Conservation (phyloP, 1,140 invertebrate genomes). For the Caenorhabditis remanei region DNA sequence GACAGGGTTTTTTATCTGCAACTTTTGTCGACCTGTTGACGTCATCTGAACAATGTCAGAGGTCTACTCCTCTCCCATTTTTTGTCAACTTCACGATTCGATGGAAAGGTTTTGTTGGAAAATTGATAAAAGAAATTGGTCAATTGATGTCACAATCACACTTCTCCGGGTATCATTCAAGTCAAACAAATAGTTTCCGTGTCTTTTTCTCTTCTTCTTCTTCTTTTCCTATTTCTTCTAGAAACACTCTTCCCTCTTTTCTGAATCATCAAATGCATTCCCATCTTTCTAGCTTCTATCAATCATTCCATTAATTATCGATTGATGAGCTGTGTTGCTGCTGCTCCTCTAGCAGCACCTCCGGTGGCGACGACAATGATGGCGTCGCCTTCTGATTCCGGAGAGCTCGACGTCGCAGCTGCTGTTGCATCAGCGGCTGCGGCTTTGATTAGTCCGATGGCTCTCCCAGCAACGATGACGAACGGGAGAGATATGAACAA, state of each 20-base stretch:
- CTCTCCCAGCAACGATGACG: not conserved
- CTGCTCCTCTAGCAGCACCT: conserved; percentile 24
- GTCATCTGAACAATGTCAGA: conserved; percentile 18
- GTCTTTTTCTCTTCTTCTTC: not conserved
- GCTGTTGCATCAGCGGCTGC: conserved; percentile 19
- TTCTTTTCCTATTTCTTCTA: not conserved
- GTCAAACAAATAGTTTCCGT: conserved; percentile 41
- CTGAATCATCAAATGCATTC: not conserved
- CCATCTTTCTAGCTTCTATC: conserved; percentile 2
- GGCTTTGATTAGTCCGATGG: conserved; percentile 32
- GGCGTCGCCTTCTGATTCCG: conserved; percentile 8
- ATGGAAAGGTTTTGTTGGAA: conserved; percentile 5
- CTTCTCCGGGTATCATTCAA: not conserved
- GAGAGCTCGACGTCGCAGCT: conserved; percentile 28
- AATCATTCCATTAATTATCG: not conserved
- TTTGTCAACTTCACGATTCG: not conserved
- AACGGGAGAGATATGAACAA: conserved; percentile 11
- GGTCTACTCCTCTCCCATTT: conserved; percentile 4
- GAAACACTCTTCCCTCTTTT: not conserved
- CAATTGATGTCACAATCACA: conserved; percentile 47
- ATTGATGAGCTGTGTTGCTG: conserved; percentile 49
- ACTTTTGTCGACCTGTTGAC: conserved; percentile 49
- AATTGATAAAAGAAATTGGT: conserved; percentile 39
- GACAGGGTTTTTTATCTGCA: conserved; percentile 16
- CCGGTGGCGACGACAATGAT: conserved; percentile 32